Conservation (phyloP, 2,113 vertebrate genomes). For the Onychostoma macrolepis region DNA sequence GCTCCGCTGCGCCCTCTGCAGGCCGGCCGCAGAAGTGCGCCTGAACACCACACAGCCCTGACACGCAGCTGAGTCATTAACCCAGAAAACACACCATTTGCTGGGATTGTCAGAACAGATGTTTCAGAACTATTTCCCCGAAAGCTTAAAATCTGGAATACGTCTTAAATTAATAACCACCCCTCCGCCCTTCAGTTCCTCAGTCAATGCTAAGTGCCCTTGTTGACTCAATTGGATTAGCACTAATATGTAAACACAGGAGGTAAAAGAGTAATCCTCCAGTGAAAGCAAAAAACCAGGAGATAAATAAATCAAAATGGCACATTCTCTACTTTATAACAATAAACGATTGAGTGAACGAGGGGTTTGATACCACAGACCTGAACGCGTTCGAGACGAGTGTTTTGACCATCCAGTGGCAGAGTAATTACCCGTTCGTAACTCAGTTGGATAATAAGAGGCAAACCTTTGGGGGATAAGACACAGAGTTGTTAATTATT, state of each 20-base stretch:
- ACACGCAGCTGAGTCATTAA: conserved; percentile 56
- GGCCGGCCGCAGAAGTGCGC: conserved; percentile 43
- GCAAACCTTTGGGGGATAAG: conserved; percentile 76
- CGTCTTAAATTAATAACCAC: conserved; percentile 81
- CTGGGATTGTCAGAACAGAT: conserved; percentile 77
- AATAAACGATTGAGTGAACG: conserved; percentile 67
- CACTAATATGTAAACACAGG: conserved; percentile 85
- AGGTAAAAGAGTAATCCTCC: conserved; percentile 82
- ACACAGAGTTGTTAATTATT: conserved; percentile 85
- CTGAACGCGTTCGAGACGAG: conserved; percentile 66
- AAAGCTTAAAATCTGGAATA: conserved; percentile 75
- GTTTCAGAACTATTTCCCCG: conserved; percentile 75
- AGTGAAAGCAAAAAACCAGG: conserved; percentile 73
- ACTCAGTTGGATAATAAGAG: conserved; percentile 81
- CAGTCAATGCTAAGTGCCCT: conserved; percentile 81
- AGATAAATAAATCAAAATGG: conserved; percentile 80
- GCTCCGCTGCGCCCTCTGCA: conserved; percentile 74
- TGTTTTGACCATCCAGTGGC: conserved; percentile 78
- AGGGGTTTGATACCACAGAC: conserved; percentile 65
- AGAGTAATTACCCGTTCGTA: conserved; percentile 81
- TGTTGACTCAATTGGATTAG: conserved; percentile 86
- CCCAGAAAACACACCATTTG: conserved; percentile 69
- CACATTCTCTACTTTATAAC: conserved; percentile 67
- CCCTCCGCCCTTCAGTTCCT: conserved; percentile 76
- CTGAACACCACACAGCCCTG: conserved; percentile 29